Evolutionary conservation across 2,797 vertebrate genomes (phyloP).

Genomic region (Sebastes alutus): DNA sequence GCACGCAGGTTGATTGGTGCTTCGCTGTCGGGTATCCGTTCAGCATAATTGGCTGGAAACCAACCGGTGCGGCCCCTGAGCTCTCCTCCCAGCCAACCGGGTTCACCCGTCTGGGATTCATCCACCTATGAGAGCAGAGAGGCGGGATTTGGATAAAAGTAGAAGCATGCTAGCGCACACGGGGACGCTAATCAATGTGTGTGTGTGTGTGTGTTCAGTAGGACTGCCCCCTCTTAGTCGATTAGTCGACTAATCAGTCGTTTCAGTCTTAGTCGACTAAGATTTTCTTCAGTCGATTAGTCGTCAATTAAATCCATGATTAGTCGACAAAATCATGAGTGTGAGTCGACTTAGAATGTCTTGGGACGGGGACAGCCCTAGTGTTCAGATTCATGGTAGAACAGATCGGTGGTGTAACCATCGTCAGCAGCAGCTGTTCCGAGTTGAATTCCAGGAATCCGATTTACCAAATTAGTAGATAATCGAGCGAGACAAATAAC

Average conservation of each 20-base stretch:
- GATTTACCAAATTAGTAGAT: neutral
- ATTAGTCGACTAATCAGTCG: no score
- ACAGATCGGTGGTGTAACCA: neutral
- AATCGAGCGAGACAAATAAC: neutral
- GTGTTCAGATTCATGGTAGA: neutral
- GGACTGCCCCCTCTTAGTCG: no score
- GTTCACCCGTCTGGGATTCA: constrained; percentile 97
- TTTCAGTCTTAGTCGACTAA: no score
- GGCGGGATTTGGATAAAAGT: neutral
- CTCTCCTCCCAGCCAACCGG: constrained; percentile 97
- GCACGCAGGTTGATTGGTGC: constrained; percentile 85
- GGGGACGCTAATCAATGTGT: neutral
- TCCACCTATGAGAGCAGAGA: constrained; percentile 86
- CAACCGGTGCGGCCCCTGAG: constrained; percentile 95
- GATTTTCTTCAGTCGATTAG: no score
- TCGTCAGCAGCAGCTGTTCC: neutral
- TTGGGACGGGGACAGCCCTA: no score
- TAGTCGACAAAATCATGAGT: no score
- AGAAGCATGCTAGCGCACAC: neutral
- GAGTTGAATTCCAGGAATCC: neutral
- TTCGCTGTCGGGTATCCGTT: constrained; percentile 92
- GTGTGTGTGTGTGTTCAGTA: neutral
- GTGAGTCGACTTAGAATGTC: no score
- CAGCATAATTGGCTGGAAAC: constrained; percentile 98
- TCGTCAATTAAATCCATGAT: no score